These are phyloP conservation scores for Pristionchus pacificus DNA, from an alignment of 1,140 invertebrate genomes.

Conservation along the genomic window DNA sequence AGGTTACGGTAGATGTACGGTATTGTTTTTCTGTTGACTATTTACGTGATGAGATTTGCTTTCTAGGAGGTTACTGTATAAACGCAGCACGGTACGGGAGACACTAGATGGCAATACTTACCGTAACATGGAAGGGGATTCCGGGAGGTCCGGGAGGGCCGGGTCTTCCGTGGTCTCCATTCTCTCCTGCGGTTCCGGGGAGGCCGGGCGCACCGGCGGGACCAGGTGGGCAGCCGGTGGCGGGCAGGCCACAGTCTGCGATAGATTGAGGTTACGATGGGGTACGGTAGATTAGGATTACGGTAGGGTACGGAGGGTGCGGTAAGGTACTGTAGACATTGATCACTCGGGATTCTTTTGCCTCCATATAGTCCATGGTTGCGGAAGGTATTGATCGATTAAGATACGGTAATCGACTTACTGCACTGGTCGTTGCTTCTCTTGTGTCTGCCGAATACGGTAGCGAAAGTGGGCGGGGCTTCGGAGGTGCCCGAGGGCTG, in stretches of 20 bases:
- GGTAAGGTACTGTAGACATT: not conserved
- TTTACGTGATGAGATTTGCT: too few species aligned
- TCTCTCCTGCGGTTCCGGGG: slow-evolving; percentile 10
- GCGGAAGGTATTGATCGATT: too few species aligned
- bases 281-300: too few species aligned
- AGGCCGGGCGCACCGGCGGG: slow-evolving; percentile 3
- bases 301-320: not conserved
- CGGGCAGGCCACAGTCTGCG: not conserved
- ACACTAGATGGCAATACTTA: too few species aligned
- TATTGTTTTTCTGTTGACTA: too few species aligned
- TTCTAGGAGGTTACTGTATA: too few species aligned
- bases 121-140: not conserved
- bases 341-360: too few species aligned
- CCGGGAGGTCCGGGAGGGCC: slow-evolving; percentile 15
- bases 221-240: slow-evolving; percentile 5
- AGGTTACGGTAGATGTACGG: too few species aligned
- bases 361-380: too few species aligned
- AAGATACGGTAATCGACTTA: too few species aligned
- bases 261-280: too few species aligned
- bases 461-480: not conserved
- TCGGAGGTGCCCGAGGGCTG: not conserved
- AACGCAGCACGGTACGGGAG: too few species aligned
- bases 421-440: not conserved
- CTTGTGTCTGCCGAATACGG: not conserved
- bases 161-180: slow-evolving; percentile 7